phyloP scores from a whole-genome alignment of 2,888 invertebrate species.

The Mimumesa dahlbomi region DNA sequence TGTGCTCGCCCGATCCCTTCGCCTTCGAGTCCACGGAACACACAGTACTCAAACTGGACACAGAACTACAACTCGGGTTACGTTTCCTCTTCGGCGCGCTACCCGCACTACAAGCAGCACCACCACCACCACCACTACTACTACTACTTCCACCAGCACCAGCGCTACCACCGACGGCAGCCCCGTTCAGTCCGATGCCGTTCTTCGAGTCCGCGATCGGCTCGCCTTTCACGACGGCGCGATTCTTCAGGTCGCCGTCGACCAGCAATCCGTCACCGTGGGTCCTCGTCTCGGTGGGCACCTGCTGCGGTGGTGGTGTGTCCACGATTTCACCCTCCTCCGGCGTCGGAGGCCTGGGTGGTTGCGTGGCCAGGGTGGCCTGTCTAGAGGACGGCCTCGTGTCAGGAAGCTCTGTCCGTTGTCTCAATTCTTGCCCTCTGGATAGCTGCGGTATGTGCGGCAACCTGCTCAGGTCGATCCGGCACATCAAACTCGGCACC shows the following conservation, averaged over 20 bases:
- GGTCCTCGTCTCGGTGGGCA: slow-evolving; percentile 62
- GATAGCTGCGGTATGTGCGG: slow-evolving; percentile 74
- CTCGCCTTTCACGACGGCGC: slow-evolving; percentile 59
- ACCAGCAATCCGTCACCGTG: slow-evolving; percentile 49
- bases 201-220: slow-evolving; percentile 58
- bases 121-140: slow-evolving; percentile 43
- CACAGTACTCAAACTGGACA: slow-evolving; percentile 75
- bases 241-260: slow-evolving; percentile 46
- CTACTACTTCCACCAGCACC: slow-evolving; percentile 43
- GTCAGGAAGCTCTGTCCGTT: slow-evolving; percentile 81
- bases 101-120: slow-evolving; percentile 55
- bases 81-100: slow-evolving; percentile 73
- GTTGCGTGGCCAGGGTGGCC: slow-evolving; percentile 43
- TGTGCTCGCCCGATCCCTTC: slow-evolving; percentile 70
- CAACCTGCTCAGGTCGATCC: slow-evolving; percentile 80
- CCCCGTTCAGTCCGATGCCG: slow-evolving; percentile 24
- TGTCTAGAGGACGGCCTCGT: slow-evolving; percentile 80
- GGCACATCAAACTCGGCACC: slow-evolving; percentile 77
- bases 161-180: slow-evolving; percentile 39
- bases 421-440: slow-evolving; percentile 81
- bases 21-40: slow-evolving; percentile 74
- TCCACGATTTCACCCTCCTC: slow-evolving; percentile 77
- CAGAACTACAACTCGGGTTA: slow-evolving; percentile 71
- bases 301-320: slow-evolving; percentile 65
- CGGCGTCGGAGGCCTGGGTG: slow-evolving; percentile 78